These are phyloP conservation scores for Cerceris rybyensis DNA, from an alignment of 2,888 invertebrate genomes.

Conservation along the genomic window DNA sequence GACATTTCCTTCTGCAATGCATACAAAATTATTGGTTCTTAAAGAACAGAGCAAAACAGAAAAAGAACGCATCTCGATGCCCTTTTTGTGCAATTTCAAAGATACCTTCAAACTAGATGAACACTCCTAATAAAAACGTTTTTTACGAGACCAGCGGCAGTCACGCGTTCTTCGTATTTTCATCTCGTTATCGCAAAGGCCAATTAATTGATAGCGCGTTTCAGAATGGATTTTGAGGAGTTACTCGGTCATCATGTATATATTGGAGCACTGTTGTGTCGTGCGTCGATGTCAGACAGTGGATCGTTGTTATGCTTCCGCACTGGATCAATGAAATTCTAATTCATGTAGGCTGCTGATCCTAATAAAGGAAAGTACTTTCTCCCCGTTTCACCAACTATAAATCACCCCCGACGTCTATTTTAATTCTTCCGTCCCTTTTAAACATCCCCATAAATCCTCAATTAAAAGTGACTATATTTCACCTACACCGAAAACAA, in stretches of 20 bases:
- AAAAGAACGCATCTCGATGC: too few species aligned
- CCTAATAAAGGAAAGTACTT: background rate
- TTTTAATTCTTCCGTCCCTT: too few species aligned
- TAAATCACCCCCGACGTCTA: background rate
- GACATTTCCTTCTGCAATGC: too few species aligned
- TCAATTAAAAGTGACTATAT: too few species aligned
- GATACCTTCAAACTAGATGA: too few species aligned
- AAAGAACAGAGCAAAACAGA: too few species aligned
- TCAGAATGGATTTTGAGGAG: constrained; percentile 48
- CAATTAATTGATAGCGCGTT: constrained; percentile 51
- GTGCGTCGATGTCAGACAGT: constrained; percentile 60
- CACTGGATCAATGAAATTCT: constrained; percentile 46
- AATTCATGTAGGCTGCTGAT: background rate
- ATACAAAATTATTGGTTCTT: too few species aligned
- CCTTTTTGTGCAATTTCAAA: too few species aligned
- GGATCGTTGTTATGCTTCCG: constrained; percentile 62
- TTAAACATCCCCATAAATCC: too few species aligned
- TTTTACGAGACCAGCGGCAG: background rate
- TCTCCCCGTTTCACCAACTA: background rate
- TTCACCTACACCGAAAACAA: too few species aligned
- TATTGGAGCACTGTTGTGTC: constrained; percentile 41
- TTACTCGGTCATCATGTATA: constrained; percentile 45
- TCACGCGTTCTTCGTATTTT: background rate
- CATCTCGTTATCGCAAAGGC: constrained; percentile 51
- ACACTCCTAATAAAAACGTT: background rate